Evolutionary conservation across 2,113 vertebrate genomes (phyloP).

Genomic region (Macrotus californicus): DNA sequence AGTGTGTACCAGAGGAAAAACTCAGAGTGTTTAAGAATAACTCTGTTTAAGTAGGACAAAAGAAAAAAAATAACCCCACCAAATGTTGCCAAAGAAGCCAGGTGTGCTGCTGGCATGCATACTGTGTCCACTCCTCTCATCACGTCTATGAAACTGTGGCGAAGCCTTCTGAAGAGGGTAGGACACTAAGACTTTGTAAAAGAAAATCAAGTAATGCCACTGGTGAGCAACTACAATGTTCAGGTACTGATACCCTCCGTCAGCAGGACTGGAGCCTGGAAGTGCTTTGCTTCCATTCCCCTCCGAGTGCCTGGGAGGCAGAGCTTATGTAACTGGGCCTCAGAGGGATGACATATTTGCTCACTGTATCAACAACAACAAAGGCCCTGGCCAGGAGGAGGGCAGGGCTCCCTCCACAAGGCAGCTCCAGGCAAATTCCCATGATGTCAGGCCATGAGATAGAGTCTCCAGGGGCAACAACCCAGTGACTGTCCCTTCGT

Average conservation of each 20-base stretch:
- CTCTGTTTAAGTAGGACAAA: background rate
- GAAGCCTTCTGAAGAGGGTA: too few species aligned
- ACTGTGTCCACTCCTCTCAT: background rate
- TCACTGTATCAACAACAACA: slow-evolving; percentile 62
- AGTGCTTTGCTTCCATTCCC: background rate
- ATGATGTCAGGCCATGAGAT: slow-evolving; percentile 39
- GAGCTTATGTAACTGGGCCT: slow-evolving; percentile 23
- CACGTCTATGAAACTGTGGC: fast-evolving
- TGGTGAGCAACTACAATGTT: background rate
- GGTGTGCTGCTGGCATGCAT: fast-evolving
- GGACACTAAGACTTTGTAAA: background rate
- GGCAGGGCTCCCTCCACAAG: background rate
- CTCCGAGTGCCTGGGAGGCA: background rate
- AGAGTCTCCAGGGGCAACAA: slow-evolving; percentile 47
- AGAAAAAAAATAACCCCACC: background rate
- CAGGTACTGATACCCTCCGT: background rate
- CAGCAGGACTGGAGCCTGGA: background rate
- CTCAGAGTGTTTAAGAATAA: background rate
- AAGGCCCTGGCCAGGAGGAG: background rate
- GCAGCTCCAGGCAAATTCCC: slow-evolving; percentile 22
- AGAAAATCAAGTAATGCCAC: background rate
- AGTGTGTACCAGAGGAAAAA: background rate
- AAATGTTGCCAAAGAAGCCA: background rate
- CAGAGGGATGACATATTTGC: slow-evolving; percentile 41
- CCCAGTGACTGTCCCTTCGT: background rate